Evolutionary conservation across 2,113 vertebrate species (phyloP).

Genomic region (Falco punctatus): DNA sequence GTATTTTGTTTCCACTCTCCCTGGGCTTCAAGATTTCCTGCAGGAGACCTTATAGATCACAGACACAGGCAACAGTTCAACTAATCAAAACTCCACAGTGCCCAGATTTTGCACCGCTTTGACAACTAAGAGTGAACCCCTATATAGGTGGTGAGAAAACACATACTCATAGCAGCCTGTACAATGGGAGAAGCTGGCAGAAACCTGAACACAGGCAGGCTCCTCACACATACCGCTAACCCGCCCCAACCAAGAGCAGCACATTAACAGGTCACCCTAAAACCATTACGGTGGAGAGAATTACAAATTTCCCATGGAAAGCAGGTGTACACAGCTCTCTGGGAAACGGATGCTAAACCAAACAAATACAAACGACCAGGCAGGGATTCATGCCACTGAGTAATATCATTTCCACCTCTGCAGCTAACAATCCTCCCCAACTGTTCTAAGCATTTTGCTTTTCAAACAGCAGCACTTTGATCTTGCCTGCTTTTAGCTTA

Average conservation of each 20-base stretch:
- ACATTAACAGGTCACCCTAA: neutral
- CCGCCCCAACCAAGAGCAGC: neutral
- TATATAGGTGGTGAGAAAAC: neutral
- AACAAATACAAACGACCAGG: neutral
- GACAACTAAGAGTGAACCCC: neutral
- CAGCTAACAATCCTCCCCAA: neutral
- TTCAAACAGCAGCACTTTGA: neutral
- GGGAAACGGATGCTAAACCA: neutral
- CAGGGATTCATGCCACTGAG: neutral
- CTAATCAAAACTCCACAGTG: neutral
- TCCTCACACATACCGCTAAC: neutral
- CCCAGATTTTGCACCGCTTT: neutral
- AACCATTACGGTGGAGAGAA: neutral
- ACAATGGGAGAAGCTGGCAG: neutral
- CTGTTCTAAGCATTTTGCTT: neutral
- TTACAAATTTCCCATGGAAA: neutral
- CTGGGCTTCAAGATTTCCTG: neutral
- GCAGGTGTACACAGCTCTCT: neutral
- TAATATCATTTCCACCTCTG: neutral
- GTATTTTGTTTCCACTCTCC: neutral
- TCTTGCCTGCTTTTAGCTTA: neutral
- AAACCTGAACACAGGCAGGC: neutral
- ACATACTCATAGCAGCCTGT: accelerated
- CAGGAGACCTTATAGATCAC: neutral
- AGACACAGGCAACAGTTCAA: neutral